A percentile compares a stretch with the other conserved stretches of the same genome.
phyloP scores from a whole-genome alignment of 2,888 invertebrate genomes.

The Pristionchus arcanus region DNA sequence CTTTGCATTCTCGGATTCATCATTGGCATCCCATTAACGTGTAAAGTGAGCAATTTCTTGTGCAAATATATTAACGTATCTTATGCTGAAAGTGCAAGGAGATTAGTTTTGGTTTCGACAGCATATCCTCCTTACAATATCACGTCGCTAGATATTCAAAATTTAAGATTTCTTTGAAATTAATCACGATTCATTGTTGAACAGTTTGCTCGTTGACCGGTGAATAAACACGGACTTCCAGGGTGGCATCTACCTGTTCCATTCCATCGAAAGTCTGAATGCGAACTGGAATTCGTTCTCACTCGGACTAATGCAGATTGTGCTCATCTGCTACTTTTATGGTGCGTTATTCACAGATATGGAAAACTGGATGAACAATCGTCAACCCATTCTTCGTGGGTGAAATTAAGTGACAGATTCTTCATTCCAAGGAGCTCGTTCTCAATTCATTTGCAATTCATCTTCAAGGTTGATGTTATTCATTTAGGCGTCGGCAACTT shows the following conservation, averaged over 20 bases:
- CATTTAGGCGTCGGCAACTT: constrained; percentile 71
- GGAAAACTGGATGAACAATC: no score
- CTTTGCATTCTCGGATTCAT: constrained; percentile 74
- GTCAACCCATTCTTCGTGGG: no score
- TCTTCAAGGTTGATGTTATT: no score
- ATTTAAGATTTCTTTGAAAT: no score
- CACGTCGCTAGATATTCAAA: no score
- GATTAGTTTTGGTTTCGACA: no score
- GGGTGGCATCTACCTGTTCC: constrained; percentile 78
- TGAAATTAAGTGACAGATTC: no score
- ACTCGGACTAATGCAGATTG: constrained; percentile 68
- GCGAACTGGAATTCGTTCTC: constrained; percentile 78
- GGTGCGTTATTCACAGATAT: constrained; percentile 58
- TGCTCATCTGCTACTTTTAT: constrained; percentile 75
- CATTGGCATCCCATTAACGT: constrained; percentile 75
- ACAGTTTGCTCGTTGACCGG: background rate
- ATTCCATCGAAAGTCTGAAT: constrained; percentile 77
- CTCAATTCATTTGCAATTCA: no score
- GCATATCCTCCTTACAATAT: constrained; percentile 10
- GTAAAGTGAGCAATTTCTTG: constrained; percentile 61
- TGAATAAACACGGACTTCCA: constrained; percentile 30
- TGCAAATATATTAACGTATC: no score
- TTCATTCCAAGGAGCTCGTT: no score
- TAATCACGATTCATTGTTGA: no score
- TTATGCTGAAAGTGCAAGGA: no score